phyloP scores from a whole-genome alignment of 2,797 vertebrate genomes.

The Alcedo atthis region DNA sequence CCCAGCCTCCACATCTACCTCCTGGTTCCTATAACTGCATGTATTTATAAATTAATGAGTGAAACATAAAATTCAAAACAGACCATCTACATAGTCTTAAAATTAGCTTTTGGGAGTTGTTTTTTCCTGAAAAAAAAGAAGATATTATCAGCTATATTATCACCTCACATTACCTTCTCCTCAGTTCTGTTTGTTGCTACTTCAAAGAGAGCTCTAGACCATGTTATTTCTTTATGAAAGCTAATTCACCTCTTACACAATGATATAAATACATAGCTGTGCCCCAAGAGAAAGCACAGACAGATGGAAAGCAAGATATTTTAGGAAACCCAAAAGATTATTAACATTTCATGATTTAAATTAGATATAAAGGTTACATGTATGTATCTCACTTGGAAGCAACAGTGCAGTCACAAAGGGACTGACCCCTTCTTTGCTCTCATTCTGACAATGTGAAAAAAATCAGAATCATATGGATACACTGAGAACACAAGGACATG shows the following conservation, averaged over 20 bases:
- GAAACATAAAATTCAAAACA: neutral
- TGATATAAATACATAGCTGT: neutral
- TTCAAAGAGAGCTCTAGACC: neutral
- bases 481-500: constrained; percentile 34
- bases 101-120: neutral
- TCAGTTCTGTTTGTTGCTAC: neutral
- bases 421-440: neutral
- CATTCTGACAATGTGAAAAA: constrained; percentile 24
- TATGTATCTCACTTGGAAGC: neutral
- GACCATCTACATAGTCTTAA: neutral
- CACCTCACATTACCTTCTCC: neutral
- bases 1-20: neutral
- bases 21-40: neutral
- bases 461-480: constrained; percentile 30
- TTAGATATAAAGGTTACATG: neutral
- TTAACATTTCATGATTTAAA: neutral
- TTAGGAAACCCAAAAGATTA: neutral
- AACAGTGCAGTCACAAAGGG: neutral
- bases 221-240: neutral
- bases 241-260: neutral
- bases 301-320: neutral
- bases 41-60: neutral
- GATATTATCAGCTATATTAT: neutral
- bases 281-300: neutral
- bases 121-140: neutral